Conservation (phyloP, 2,113 vertebrate genomes). For the Phaethon lepturus region DNA sequence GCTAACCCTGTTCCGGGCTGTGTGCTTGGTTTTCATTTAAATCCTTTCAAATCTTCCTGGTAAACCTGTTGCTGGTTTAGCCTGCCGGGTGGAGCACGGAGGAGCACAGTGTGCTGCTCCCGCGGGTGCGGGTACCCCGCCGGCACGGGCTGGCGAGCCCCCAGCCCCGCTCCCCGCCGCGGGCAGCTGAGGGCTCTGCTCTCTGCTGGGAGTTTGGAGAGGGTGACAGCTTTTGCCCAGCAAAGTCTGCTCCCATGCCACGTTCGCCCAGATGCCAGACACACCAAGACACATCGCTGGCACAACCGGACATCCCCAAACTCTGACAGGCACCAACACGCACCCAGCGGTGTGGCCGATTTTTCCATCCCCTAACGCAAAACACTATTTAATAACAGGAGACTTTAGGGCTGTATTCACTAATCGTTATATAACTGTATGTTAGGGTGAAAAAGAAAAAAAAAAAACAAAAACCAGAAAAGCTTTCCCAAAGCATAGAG, state of each 20-base stretch:
- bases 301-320: background rate
- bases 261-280: rapidly evolving
- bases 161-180: rapidly evolving
- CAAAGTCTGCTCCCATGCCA: background rate
- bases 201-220: background rate
- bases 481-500: conserved; percentile 3
- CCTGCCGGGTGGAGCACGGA: background rate
- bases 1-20: background rate
- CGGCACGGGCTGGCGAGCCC: background rate
- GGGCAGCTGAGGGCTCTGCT: background rate
- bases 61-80: background rate
- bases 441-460: background rate
- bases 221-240: background rate
- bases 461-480: background rate
- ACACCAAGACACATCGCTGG: rapidly evolving
- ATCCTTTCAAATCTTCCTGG: background rate
- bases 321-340: rapidly evolving
- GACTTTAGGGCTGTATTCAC: background rate
- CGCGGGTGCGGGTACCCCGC: rapidly evolving
- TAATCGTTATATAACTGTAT: background rate
- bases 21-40: background rate
- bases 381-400: background rate
- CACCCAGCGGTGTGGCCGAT: rapidly evolving
- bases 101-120: background rate
- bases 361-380: background rate